These are phyloP conservation scores for Kryptolebias ocellatus DNA, from an alignment of 2,797 vertebrate genomes.

Conservation along the genomic window DNA sequence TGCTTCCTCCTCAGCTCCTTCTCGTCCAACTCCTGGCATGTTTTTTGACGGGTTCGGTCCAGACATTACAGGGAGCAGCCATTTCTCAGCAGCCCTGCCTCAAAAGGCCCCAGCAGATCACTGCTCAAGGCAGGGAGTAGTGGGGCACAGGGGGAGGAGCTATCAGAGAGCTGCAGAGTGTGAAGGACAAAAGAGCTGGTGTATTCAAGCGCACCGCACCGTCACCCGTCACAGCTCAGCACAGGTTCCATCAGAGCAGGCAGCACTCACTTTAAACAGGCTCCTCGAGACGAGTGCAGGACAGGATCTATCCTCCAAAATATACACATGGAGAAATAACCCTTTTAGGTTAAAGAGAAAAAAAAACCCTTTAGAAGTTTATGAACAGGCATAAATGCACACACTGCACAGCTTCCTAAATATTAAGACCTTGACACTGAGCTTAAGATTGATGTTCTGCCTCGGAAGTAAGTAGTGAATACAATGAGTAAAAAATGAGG, in stretches of 20 bases:
- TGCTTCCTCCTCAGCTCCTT: conserved; percentile 60
- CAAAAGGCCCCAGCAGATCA: conserved; percentile 80
- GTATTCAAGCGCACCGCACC: conserved; percentile 81
- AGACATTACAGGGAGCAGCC: conserved; percentile 78
- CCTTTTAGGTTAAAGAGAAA: conserved; percentile 6
- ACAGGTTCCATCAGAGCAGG: conserved; percentile 82
- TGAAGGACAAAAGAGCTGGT: conserved; percentile 88
- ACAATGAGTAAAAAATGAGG: not conserved
- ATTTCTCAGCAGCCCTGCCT: conserved; percentile 74
- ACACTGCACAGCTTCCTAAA: conserved; percentile 33
- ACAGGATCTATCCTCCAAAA: conserved; percentile 58
- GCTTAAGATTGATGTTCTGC: conserved; percentile 10
- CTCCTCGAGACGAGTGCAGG: conserved; percentile 70
- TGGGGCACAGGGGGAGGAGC: conserved; percentile 83
- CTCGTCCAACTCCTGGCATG: conserved; percentile 65
- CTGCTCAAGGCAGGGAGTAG: conserved; percentile 83
- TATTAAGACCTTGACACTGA: conserved; percentile 14
- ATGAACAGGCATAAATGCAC: conserved; percentile 17
- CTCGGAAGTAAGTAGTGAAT: not conserved
- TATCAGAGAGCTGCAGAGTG: conserved; percentile 85
- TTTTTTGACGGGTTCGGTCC: conserved; percentile 70
- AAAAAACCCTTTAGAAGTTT: conserved; percentile 19
- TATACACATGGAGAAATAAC: conserved; percentile 47
- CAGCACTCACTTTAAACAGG: conserved; percentile 78
- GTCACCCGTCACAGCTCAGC: conserved; percentile 85